These are phyloP conservation scores for Ctenomys sociabilis DNA, from an alignment of 2,113 vertebrate genomes.

Conservation along the genomic window DNA sequence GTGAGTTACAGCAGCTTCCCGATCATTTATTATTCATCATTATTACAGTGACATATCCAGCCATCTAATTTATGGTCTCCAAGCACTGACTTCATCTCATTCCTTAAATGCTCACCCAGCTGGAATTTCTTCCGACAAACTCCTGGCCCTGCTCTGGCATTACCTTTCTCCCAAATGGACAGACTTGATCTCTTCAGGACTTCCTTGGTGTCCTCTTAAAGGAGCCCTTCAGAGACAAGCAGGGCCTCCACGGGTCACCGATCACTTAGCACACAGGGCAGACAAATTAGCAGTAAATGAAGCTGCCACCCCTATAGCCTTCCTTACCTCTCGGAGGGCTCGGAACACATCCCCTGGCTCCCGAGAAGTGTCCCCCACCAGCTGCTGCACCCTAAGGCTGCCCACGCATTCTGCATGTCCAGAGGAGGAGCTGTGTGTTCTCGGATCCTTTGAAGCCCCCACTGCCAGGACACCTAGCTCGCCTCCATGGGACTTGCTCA, in stretches of 20 bases:
- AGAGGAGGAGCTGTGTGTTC: not conserved
- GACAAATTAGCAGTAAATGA: not conserved
- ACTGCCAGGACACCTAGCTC: not conserved
- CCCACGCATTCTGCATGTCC: too few species aligned
- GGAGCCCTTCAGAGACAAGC: slow-evolving; percentile 47
- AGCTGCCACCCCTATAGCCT: not conserved
- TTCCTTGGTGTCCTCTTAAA: slow-evolving; percentile 37
- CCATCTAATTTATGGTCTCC: slow-evolving; percentile 38
- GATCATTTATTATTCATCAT: slow-evolving; percentile 24
- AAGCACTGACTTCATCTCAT: not conserved
- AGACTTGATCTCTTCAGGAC: not conserved
- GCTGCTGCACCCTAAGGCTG: fast-evolving
- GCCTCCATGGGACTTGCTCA: too few species aligned
- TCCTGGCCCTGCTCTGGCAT: not conserved
- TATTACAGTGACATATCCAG: slow-evolving; percentile 33
- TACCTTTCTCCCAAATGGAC: slow-evolving; percentile 50
- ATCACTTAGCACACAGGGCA: not conserved
- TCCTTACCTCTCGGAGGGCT: fast-evolving
- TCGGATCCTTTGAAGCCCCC: not conserved
- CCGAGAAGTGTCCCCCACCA: not conserved
- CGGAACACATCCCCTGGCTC: not conserved
- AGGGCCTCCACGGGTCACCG: not conserved
- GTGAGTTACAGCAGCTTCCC: slow-evolving; percentile 45
- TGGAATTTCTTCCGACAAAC: slow-evolving; percentile 59
- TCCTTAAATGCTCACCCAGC: not conserved